Base-by-base conservation (phyloP, 2,797 vertebrate genomes). In the Morelia viridis region DNA sequence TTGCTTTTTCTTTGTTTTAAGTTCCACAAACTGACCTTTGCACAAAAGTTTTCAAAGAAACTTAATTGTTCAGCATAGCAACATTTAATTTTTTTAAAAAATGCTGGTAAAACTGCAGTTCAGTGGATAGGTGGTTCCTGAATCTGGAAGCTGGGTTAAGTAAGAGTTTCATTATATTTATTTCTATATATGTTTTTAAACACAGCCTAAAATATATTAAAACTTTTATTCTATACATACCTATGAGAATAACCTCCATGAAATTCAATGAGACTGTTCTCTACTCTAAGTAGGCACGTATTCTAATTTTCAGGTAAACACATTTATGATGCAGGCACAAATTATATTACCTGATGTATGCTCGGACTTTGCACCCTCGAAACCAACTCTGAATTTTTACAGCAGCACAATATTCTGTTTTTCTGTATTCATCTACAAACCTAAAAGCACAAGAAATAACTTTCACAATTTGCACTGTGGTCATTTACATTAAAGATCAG, bases 331-430 rank as follows among this genome's bases (percentile, higher is more conserved):
- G 11, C n/a, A 35, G 11, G 3, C 56, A 60, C 4, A 76, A 80
- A 84, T 61, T 31, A 85, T 1, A 31, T 60, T 97, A 99, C 99
- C 98, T 98, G 92, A 99, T 95, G 93, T 98, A 98, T 24, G 97
- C 97, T 76, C 98, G 98, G 60, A 98, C 97, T 94, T 95, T 97
- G 93, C 97, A 98, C 92, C 98, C 98, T 97, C 98, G 97, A 96
- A 98, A 98, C 98, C 98, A 99, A 97, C 98, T 98, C 97, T 99
- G 99, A 89, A 99, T 98, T 93, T 71, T 96, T 90, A 97, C 94
- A 50, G 98, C 98, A 5, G 98, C 98, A 28, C 96, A 92, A 95
- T 98, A 96, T 89, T 98, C 97, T 53, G 5, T 93, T 95, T 94
- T 94, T 93, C 98, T 97, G 92, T 97, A 96, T 94, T 97, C 96